Evolutionary conservation across 2,113 vertebrate genomes (phyloP).

Genomic region (Petromus typicus): DNA sequence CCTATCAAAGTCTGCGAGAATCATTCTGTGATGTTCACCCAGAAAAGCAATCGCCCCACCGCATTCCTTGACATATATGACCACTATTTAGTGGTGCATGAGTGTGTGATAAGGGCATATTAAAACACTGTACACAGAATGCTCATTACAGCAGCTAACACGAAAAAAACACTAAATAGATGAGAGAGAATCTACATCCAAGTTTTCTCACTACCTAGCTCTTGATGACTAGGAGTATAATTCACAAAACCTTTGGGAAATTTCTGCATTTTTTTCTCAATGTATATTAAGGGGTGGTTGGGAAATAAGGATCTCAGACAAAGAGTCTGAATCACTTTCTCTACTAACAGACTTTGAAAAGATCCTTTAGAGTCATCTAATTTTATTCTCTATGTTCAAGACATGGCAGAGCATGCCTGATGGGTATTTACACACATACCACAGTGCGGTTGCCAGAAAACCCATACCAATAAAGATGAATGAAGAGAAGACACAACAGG

Average conservation of each 20-base stretch:
- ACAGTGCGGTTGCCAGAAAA: conserved; percentile 42
- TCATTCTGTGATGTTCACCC: not conserved
- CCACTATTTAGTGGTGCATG: not conserved
- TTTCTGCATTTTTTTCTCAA: conserved; percentile 20
- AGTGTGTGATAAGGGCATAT: not conserved
- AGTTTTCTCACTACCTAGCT: not conserved
- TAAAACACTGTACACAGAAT: not conserved
- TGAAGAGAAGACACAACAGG: not conserved
- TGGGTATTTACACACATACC: conserved; percentile 5
- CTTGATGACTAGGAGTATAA: conserved; percentile 1
- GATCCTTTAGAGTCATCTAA: conserved; percentile 37
- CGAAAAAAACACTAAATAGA: not conserved
- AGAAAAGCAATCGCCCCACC: not conserved
- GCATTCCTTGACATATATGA: not conserved
- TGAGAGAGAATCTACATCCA: not conserved
- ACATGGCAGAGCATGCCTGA: conserved; percentile 32
- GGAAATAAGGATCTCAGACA: conserved; percentile 68
- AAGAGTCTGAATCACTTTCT: conserved; percentile 72
- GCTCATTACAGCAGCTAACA: not conserved
- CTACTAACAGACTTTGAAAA: conserved; percentile 44
- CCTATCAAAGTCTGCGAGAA: not conserved
- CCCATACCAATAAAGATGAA: conserved; percentile 50
- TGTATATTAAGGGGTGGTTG: conserved; percentile 40
- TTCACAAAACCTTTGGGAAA: conserved; percentile 14
- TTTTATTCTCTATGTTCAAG: conserved; percentile 61